These are phyloP conservation scores for Cryptocheilus praepositus DNA, from an alignment of 2,888 invertebrate genomes.

Conservation along the genomic window DNA sequence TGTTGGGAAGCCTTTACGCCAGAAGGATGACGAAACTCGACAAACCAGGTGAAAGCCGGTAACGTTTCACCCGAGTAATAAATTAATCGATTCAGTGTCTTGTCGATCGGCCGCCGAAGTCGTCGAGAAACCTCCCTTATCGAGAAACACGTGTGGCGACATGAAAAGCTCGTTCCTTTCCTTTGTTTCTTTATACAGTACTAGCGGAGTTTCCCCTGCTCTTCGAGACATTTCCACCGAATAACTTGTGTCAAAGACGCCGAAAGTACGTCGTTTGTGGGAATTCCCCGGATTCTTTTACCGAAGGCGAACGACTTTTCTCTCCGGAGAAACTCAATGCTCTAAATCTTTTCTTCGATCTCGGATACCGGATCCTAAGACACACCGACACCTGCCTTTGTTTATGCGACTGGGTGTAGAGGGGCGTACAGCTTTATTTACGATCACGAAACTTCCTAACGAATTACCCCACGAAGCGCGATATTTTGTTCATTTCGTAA, in stretches of 20 bases:
- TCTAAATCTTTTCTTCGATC: conserved; percentile 34
- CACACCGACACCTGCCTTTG: conserved; percentile 54
- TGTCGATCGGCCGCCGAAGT: too few relatives aligned
- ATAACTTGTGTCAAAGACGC: conserved; percentile 32
- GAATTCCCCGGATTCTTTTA: conserved; percentile 38
- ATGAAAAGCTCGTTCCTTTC: conserved; percentile 6
- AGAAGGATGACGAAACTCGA: conserved; percentile 14
- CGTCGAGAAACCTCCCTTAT: conserved; percentile 22
- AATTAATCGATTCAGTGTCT: not conserved
- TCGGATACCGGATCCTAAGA: conserved; percentile 18
- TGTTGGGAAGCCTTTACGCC: not conserved
- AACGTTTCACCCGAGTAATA: not conserved
- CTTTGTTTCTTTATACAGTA: conserved; percentile 20
- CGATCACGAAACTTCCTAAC: conserved; percentile 61
- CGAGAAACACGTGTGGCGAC: conserved; percentile 16
- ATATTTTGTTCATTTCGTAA: conserved; percentile 68
- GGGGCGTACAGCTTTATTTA: conserved; percentile 58
- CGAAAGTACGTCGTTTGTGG: conserved; percentile 16
- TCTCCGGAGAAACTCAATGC: conserved; percentile 10
- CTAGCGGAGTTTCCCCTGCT: conserved; percentile 34
- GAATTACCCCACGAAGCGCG: conserved; percentile 64
- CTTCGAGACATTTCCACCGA: conserved; percentile 22
- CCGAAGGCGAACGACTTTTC: conserved; percentile 34
- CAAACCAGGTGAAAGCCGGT: not conserved
- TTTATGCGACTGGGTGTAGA: conserved; percentile 52